Conservation (phyloP, 2,797 vertebrate genomes). For the Sparidentex hasta region DNA sequence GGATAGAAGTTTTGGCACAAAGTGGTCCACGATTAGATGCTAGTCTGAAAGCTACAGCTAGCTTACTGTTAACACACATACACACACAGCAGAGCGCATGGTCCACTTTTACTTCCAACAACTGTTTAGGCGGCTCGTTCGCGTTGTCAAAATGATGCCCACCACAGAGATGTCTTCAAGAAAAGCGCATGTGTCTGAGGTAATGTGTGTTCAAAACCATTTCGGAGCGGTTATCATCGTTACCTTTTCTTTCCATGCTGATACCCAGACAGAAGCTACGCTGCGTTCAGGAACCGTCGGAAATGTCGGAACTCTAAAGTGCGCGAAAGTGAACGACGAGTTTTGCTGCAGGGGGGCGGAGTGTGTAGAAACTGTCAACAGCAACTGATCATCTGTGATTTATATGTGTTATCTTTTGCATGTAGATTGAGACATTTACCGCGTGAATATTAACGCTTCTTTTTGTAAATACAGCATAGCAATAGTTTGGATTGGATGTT, state of each 20-base stretch:
- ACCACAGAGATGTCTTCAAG: fast-evolving
- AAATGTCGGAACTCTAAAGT: conserved; percentile 48
- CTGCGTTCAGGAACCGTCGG: conserved; percentile 58
- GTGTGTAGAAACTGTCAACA: not conserved
- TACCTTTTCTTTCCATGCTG: conserved; percentile 90
- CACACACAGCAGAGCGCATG: conserved; percentile 68
- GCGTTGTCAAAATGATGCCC: not conserved
- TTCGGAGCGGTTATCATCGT: conserved; percentile 44
- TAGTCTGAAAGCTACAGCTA: conserved; percentile 65
- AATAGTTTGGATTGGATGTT: not conserved
- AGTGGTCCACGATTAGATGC: conserved; percentile 40
- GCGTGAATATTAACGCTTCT: not conserved
- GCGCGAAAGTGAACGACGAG: conserved; percentile 38
- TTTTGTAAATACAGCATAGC: not conserved
- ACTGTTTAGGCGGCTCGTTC: conserved; percentile 4
- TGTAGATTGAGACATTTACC: not conserved
- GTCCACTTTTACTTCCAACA: conserved; percentile 58
- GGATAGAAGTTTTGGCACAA: conserved; percentile 31
- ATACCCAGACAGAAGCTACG: conserved; percentile 47
- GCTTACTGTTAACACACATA: conserved; percentile 55
- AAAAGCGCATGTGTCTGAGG: not conserved
- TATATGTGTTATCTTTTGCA: not conserved
- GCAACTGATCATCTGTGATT: not conserved
- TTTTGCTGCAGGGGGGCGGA: conserved; percentile 13
- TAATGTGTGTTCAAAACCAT: not conserved